Percentiles rank a stretch among this genome's conserved stretches.
Evolutionary conservation across 2,888 invertebrate species (phyloP).

Genomic region (Imbricaverruca yamaguchii): DNA sequence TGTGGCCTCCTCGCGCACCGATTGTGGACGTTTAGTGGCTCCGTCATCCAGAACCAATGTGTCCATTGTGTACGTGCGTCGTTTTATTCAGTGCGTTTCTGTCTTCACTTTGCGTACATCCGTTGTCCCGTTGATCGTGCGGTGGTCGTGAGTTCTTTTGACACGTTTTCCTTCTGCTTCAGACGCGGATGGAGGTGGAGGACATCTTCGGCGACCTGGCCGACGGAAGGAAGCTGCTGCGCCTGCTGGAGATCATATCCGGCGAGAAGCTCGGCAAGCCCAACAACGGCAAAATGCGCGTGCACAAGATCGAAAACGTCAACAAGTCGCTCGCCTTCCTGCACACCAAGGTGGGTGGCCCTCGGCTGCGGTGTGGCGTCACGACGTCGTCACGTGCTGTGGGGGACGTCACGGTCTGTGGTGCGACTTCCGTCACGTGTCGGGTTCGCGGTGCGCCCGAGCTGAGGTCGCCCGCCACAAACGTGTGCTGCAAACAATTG

Average conservation of each 20-base stretch:
- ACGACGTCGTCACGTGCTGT: too few relatives aligned
- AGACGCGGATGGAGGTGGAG: constrained; percentile 97
- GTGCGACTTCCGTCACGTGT: too few relatives aligned
- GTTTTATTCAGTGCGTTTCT: too few relatives aligned
- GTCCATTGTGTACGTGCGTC: background rate
- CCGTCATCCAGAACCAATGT: background rate
- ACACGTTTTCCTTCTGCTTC: constrained; percentile 36
- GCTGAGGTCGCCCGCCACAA: too few relatives aligned
- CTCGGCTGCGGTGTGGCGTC: background rate
- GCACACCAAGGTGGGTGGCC: constrained; percentile 71
- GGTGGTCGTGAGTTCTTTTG: background rate
- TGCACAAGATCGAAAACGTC: constrained; percentile 98
- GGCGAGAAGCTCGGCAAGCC: constrained; percentile 95
- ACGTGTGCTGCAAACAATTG: too few relatives aligned
- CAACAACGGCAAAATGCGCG: constrained; percentile 90
- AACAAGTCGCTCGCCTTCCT: constrained; percentile 94
- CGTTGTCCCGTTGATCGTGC: too few relatives aligned
- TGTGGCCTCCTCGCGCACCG: background rate
- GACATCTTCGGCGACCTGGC: constrained; percentile 93
- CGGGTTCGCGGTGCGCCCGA: too few relatives aligned
- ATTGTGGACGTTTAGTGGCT: background rate
- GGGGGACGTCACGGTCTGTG: too few relatives aligned
- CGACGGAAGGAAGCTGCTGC: constrained; percentile 85
- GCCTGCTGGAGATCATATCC: constrained; percentile 95
- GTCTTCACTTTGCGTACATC: too few relatives aligned